Percentiles rank a stretch among this genome's conserved stretches.
Evolutionary conservation across 2,797 vertebrate species (phyloP).

Genomic region (Sphenopsis melanotis): DNA sequence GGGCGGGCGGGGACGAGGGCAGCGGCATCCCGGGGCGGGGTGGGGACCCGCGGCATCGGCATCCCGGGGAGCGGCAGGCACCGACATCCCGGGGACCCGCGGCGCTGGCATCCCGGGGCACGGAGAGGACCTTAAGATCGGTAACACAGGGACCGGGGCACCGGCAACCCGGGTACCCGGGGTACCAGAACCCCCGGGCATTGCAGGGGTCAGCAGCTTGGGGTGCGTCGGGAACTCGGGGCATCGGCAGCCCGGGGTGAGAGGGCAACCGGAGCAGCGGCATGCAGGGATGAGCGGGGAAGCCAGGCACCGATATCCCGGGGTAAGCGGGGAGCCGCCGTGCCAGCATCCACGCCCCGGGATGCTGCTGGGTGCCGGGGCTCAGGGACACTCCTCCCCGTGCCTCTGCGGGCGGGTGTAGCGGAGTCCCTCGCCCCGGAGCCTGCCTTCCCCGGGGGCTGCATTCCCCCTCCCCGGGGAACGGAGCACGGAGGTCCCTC

Average conservation of each 20-base stretch:
- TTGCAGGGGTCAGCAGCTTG: neutral
- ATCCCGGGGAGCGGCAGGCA: neutral
- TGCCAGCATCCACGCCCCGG: neutral
- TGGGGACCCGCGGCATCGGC: neutral
- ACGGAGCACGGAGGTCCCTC: neutral
- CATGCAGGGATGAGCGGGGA: neutral
- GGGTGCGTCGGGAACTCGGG: neutral
- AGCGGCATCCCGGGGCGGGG: neutral
- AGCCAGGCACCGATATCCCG: neutral
- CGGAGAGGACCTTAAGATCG: neutral
- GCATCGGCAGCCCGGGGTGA: neutral
- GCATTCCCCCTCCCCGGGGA: neutral
- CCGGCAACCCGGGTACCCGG: neutral
- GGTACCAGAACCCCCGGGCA: neutral
- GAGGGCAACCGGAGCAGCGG: neutral
- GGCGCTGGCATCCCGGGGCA: neutral
- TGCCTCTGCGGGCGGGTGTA: neutral
- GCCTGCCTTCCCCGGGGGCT: neutral
- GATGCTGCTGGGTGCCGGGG: neutral
- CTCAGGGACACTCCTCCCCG: neutral
- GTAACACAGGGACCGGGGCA: neutral
- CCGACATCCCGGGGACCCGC: neutral
- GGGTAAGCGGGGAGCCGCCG: neutral
- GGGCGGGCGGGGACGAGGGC: neutral
- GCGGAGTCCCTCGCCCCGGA: neutral